Evolutionary conservation across 92 coral and sea anemone genomes (phyloP).

Genomic region (Paragorgia papillata): DNA sequence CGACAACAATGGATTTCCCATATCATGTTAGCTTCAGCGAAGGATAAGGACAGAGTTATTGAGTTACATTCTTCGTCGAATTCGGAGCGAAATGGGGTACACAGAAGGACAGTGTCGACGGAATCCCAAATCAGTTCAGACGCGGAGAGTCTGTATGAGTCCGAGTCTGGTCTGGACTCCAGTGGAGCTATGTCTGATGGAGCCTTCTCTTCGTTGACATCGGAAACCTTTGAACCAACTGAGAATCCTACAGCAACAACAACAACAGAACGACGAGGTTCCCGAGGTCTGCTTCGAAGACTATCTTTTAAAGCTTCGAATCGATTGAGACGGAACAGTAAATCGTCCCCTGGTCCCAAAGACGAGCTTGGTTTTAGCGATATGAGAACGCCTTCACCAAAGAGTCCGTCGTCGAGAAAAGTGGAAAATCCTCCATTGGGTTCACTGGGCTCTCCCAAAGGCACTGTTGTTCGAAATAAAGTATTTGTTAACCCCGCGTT

Average conservation of each 20-base stretch:
- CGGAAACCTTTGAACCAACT: not conserved
- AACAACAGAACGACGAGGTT: constrained; percentile 4
- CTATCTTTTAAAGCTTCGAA: constrained; percentile 32
- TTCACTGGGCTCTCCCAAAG: not conserved
- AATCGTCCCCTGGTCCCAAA: constrained; percentile 33
- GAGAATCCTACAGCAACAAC: not conserved
- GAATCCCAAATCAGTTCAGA: constrained; percentile 43
- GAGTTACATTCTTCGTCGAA: constrained; percentile 1
- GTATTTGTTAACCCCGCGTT: constrained; percentile 39
- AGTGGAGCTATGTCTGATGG: not conserved
- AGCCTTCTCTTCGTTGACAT: too few relatives aligned
- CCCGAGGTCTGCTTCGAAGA: constrained; percentile 32
- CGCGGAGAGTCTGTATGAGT: constrained; percentile 16
- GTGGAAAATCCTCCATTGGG: not conserved
- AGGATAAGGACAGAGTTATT: constrained; percentile 23
- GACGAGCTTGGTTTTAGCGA: constrained; percentile 11
- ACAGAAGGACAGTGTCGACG: constrained; percentile 14
- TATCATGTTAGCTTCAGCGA: constrained; percentile 28
- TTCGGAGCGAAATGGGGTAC: constrained; percentile 22
- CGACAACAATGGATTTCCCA: constrained; percentile 46
- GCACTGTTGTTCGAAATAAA: not conserved
- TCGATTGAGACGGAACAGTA: constrained; percentile 16
- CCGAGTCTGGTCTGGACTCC: not conserved
- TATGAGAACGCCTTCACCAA: not conserved
- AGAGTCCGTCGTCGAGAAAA: not conserved